Evolutionary conservation across 2,113 vertebrate species (phyloP).

Genomic region (rat (Rattus norvegicus)): GRCr8 NC_086023.1:87903501-87904000

Average conservation of each 20-base stretch:
- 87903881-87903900: constrained; percentile 50
- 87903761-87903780: neutral
- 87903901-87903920: constrained; percentile 54
- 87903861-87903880: constrained; percentile 3
- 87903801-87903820: neutral
- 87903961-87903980: constrained; percentile 34
- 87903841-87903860: constrained; percentile 26
- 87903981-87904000: constrained; percentile 75
- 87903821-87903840: neutral
- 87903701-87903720: neutral
- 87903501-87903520: neutral
- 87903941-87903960: constrained; percentile 9
- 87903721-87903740: neutral
- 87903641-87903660: no score
- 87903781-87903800: neutral
- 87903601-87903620: neutral
- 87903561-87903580: neutral
- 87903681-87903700: neutral
- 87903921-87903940: constrained; percentile 39
- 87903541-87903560: neutral
- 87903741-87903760: no score
- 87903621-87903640: neutral
- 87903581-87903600: neutral
- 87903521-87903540: neutral
- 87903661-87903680: no score